A percentile compares a stretch with the other conserved stretches of the same genome.
Conservation (phyloP, 2,888 invertebrate species). For the Polylopha cassiicola region DNA sequence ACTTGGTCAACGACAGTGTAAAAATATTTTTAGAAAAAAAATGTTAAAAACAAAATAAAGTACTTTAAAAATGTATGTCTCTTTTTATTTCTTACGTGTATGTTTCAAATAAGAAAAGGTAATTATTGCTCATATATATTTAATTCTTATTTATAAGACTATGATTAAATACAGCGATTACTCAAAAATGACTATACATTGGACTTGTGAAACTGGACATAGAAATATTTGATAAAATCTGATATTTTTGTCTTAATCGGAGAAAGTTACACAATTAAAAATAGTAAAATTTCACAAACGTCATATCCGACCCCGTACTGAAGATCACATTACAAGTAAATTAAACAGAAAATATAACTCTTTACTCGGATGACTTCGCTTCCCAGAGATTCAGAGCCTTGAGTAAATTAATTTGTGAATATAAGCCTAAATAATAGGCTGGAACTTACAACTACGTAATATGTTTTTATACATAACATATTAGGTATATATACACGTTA, state of each 20-base stretch:
- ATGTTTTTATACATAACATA: too few species aligned
- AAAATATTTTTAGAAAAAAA: constrained; percentile 27
- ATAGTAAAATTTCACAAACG: too few species aligned
- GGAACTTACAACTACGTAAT: too few species aligned
- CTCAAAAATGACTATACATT: constrained; percentile 17
- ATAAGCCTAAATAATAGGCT: too few species aligned
- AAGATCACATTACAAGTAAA: too few species aligned
- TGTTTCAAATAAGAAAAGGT: constrained; percentile 20
- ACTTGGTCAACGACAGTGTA: constrained; percentile 27
- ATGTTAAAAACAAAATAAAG: constrained; percentile 33
- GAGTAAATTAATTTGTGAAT: too few species aligned
- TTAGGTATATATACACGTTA: constrained; percentile 2
- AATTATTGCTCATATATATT: constrained; percentile 29
- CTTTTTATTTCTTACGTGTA: constrained; percentile 16
- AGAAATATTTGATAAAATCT: constrained; percentile 4
- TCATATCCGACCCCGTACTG: too few species aligned
- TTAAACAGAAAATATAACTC: too few species aligned
- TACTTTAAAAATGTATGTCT: constrained; percentile 12
- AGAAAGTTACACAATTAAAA: too few species aligned
- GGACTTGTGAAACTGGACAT: constrained; percentile 1
- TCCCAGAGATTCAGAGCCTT: too few species aligned
- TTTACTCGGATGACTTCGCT: too few species aligned
- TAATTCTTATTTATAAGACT: constrained; percentile 40
- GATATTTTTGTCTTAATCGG: constrained; percentile 1
- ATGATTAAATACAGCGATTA: constrained; percentile 39